phyloP scores from a whole-genome alignment of 35 echinoderm and acorn worm genomes.

The Ophiothrix spiculata region DNA sequence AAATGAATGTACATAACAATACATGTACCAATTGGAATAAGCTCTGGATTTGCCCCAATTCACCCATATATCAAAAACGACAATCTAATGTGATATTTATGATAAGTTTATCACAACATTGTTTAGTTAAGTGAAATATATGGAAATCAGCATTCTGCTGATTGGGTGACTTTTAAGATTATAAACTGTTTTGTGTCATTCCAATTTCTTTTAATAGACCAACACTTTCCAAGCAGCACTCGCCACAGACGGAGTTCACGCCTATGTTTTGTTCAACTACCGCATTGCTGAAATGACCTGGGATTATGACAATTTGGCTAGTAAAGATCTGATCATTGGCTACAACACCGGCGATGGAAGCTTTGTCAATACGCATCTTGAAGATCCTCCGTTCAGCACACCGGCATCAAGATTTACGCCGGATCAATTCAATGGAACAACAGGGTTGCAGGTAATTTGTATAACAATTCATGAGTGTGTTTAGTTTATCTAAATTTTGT shows the following conservation, averaged over 20 bases:
- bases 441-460: constrained; percentile 18
- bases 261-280: constrained; percentile 86
- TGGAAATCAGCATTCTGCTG: too few relatives aligned
- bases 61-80: too few relatives aligned
- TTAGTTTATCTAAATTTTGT: too few relatives aligned
- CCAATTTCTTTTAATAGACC: constrained; percentile 26
- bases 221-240: constrained; percentile 90
- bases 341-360: constrained; percentile 57
- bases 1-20: too few relatives aligned
- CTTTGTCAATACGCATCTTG: constrained; percentile 50
- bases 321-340: constrained; percentile 69
- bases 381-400: constrained; percentile 43
- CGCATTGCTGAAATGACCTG: constrained; percentile 62
- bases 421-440: constrained; percentile 71
- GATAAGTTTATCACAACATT: too few relatives aligned
- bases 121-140: too few relatives aligned
- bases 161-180: too few relatives aligned
- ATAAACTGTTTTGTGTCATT: neutral
- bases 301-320: constrained; percentile 53
- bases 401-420: constrained; percentile 43
- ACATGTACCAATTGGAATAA: too few relatives aligned
- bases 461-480: neutral
- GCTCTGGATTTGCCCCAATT: too few relatives aligned
- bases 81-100: too few relatives aligned
- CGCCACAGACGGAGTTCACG: constrained; percentile 61